Conservation (phyloP, 2,113 vertebrate genomes). For the Xiphophorus hellerii region DNA sequence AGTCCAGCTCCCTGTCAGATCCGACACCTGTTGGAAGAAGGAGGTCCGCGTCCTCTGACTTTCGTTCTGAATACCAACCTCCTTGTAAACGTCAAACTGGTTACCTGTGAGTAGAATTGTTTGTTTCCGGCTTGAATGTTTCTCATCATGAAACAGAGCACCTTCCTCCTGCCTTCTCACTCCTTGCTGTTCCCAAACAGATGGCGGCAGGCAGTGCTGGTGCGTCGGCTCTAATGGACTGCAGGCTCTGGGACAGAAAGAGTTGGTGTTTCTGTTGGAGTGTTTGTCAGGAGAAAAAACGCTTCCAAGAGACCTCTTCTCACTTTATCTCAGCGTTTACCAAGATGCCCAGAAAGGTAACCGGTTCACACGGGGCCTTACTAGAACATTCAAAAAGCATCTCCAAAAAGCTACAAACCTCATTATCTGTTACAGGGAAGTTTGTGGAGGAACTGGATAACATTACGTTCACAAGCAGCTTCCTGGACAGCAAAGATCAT, state of each 20-base stretch:
- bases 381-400: neutral
- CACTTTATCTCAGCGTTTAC: slow-evolving; percentile 88
- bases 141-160: too few species aligned
- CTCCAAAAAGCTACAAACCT: neutral
- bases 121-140: neutral
- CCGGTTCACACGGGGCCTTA: neutral
- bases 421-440: slow-evolving; percentile 80
- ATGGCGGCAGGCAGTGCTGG: slow-evolving; percentile 89
- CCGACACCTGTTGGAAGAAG: slow-evolving; percentile 83
- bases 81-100: slow-evolving; percentile 89
- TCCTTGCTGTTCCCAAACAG: slow-evolving; percentile 64
- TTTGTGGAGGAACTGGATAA: slow-evolving; percentile 89
- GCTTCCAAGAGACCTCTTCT: slow-evolving; percentile 90
- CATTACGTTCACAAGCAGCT: slow-evolving; percentile 90
- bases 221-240: slow-evolving; percentile 92
- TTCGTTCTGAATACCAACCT: slow-evolving; percentile 95
- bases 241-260: slow-evolving; percentile 91
- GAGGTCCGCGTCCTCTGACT: slow-evolving; percentile 83
- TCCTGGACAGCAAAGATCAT: slow-evolving; percentile 89
- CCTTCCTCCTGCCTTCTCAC: neutral
- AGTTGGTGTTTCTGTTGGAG: slow-evolving; percentile 89
- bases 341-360: slow-evolving; percentile 92
- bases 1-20: slow-evolving; percentile 85
- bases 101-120: slow-evolving; percentile 83
- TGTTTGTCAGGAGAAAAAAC: slow-evolving; percentile 86